Evolutionary conservation across 2,797 vertebrate genomes (phyloP), one percentile per base, ranked within the genome.

Genomic region (Pteronotus mesoamericanus): DNA sequence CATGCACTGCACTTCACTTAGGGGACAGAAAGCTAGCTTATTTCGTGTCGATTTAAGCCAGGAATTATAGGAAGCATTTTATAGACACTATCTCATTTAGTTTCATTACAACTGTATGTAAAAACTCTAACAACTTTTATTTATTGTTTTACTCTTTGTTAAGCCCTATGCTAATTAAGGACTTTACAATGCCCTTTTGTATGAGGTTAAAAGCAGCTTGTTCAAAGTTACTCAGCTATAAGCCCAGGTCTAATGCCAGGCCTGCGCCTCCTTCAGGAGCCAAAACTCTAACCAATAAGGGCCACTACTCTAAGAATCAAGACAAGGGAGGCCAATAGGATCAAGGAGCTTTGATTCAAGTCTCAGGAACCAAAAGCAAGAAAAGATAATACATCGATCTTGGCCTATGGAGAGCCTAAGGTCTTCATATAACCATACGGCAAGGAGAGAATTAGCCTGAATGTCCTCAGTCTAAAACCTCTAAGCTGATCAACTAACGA

Each of bases 281-380:
- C 87, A 22, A 92, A 51, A 55, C 26, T 74, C 48, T 42, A 69
- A 77, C 34, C 26, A 29, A 29, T 4, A 59, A 55, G 24, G 71
- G 82, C n/a, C 64, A 92, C 69, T 32, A 64, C 53, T 84, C 82
- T 90, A 86, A 34, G 48, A 79, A 90, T 3, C 9, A 96, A 11
- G 72, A 71, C 37, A 32, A 69, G 44, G 69, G 34, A 89, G 46
- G 79, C 37, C 94, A 93, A 90, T 2, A 82, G 95, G 48, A 95
- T 61, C 89, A 96, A 95, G 92, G 55, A 64, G 86, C 68, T 97
- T 86, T 91, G 93, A 86, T 91, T 0, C 96, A 93, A 97, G 46
- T 39, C 96, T 94, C 84, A 89, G 46, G 0, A 89, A 97, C 75
- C 46, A 97, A 97, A 96, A 39, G 68, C 68, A 92, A 95, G 44